Evolutionary conservation across 2,113 vertebrate species (phyloP).

Genomic region (Clinocottus analis): DNA sequence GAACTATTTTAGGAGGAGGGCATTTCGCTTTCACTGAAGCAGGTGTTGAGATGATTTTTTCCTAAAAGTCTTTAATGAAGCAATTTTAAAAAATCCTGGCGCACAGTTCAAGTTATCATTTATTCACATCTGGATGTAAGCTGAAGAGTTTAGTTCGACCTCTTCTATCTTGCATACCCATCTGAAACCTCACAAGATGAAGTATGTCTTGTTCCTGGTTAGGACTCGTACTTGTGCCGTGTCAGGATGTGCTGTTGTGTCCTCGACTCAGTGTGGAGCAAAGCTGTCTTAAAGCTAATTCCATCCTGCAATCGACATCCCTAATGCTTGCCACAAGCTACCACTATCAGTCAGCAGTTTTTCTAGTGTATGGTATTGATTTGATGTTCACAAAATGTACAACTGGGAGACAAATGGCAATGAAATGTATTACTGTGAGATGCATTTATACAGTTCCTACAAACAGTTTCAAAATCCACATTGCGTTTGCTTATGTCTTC

Average conservation of each 20-base stretch:
- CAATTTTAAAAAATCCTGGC: not conserved
- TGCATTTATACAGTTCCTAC: not conserved
- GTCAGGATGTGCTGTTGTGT: conserved; percentile 15
- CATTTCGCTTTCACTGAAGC: not conserved
- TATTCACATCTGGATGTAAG: not conserved
- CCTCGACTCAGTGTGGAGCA: not conserved
- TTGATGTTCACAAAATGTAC: not conserved
- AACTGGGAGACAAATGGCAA: not conserved
- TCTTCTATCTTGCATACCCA: not conserved
- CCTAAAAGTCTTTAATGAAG: conserved; percentile 11
- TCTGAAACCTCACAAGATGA: not conserved
- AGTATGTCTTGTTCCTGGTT: conserved; percentile 1
- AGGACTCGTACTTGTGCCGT: conserved; percentile 3
- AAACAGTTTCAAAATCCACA: too few relatives aligned
- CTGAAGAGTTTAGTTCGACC: not conserved
- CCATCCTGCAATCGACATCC: not conserved
- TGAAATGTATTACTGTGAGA: not conserved
- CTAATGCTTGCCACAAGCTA: not conserved
- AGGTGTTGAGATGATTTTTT: not conserved
- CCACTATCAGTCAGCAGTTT: not conserved
- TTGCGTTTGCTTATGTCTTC: too few relatives aligned
- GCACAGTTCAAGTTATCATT: not conserved
- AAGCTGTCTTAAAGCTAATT: not conserved
- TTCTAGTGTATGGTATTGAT: conserved; percentile 1
- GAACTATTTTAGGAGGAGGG: not conserved